Percentiles rank a stretch among this genome's conserved stretches.
Evolutionary conservation across 1,140 invertebrate genomes (phyloP).

Genomic region (Trachelipus rathkii): DNA sequence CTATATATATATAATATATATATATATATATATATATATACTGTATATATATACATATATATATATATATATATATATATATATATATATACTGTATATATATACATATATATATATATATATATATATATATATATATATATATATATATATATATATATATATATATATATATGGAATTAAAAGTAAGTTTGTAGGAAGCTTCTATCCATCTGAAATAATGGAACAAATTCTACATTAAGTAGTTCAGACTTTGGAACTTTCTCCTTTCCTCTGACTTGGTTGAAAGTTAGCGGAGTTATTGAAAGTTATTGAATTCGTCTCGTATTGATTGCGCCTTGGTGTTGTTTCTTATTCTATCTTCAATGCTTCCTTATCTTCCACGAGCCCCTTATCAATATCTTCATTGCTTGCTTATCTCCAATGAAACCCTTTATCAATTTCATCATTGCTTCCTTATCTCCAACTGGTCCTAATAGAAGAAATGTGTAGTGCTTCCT

Average conservation of each 20-base stretch:
- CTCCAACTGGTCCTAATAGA: background rate
- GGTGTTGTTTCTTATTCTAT: background rate
- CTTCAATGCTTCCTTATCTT: background rate
- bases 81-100: background rate
- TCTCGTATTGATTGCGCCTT: too few species aligned
- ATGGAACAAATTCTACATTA: background rate
- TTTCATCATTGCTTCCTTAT: background rate
- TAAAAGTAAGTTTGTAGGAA: background rate
- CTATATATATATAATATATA: too few species aligned
- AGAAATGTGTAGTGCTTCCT: background rate
- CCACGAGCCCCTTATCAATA: background rate
- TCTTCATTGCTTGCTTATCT: background rate
- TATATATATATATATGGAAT: too few species aligned
- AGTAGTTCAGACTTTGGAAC: background rate
- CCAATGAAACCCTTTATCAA: background rate
- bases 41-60: too few species aligned
- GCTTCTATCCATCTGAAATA: background rate
- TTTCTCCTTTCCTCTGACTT: background rate
- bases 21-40: too few species aligned
- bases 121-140: background rate
- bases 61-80: too few species aligned
- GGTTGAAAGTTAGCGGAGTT: too few species aligned
- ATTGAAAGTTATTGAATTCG: too few species aligned
- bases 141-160: background rate
- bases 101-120: background rate